These are phyloP conservation scores for Periparus ater DNA, from an alignment of 2,797 vertebrate genomes.

Conservation along the genomic window DNA sequence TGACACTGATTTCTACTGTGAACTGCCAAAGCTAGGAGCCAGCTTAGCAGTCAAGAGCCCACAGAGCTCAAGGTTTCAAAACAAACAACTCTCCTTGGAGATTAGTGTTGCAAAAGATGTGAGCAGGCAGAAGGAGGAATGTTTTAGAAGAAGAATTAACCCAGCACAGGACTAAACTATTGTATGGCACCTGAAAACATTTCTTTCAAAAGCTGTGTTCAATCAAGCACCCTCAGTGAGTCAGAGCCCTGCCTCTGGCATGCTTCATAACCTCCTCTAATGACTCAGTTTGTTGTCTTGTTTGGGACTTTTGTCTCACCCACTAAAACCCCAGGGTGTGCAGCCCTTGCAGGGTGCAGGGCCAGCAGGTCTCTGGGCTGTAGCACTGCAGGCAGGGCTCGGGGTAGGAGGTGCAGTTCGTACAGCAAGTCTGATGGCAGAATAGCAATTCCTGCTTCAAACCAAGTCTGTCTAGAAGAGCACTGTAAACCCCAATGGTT, in stretches of 20 bases:
- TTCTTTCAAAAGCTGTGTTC: background rate
- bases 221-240: background rate
- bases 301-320: background rate
- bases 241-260: background rate
- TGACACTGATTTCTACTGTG: background rate
- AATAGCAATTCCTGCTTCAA: background rate
- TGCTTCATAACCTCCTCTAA: background rate
- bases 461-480: rapidly evolving
- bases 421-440: background rate
- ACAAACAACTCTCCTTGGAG: background rate
- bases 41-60: background rate
- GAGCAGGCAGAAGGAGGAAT: background rate
- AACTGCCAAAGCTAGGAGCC: slow-evolving; percentile 5
- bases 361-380: background rate
- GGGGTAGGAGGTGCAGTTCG: background rate
- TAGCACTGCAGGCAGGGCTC: background rate
- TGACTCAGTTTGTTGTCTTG: background rate
- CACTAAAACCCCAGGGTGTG: rapidly evolving
- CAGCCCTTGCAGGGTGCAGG: background rate
- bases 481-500: too few species aligned
- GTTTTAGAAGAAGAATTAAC: background rate
- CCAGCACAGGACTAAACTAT: background rate
- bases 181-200: rapidly evolving
- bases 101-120: background rate
- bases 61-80: slow-evolving; percentile 2